phyloP scores from a whole-genome alignment of 2,113 vertebrate species.

The Rhagologus leucostigma region DNA sequence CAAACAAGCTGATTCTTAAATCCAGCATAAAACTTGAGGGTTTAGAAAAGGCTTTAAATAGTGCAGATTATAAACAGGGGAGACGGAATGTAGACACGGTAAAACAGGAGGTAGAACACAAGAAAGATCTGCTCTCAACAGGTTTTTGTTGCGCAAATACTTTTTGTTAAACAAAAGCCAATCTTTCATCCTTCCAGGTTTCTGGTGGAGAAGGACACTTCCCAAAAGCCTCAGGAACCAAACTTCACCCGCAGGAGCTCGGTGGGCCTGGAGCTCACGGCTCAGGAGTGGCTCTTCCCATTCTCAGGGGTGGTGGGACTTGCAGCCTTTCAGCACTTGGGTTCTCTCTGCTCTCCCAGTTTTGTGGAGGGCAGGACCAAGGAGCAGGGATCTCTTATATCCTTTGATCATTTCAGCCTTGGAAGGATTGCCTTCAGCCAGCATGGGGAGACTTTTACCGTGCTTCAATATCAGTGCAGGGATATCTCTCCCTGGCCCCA shows the following conservation, averaged over 20 bases:
- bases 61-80: neutral
- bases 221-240: neutral
- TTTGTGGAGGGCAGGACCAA: neutral
- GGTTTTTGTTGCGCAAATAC: neutral
- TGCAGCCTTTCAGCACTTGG: neutral
- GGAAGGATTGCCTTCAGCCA: neutral
- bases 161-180: neutral
- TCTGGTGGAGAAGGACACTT: neutral
- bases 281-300: neutral
- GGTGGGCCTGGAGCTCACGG: accelerated
- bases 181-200: neutral
- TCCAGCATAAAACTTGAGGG: neutral
- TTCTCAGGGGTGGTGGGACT: neutral
- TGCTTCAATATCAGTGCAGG: neutral
- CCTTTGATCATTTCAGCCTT: neutral
- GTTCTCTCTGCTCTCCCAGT: neutral
- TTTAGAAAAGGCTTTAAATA: neutral
- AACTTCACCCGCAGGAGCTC: neutral
- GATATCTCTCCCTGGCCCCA: neutral
- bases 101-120: neutral
- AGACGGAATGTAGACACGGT: neutral
- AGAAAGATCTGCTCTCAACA: neutral
- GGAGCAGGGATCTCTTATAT: neutral
- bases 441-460: neutral
- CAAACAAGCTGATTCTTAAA: neutral